Conservation (phyloP, 2,797 vertebrate species). For the Characodon lateralis region DNA sequence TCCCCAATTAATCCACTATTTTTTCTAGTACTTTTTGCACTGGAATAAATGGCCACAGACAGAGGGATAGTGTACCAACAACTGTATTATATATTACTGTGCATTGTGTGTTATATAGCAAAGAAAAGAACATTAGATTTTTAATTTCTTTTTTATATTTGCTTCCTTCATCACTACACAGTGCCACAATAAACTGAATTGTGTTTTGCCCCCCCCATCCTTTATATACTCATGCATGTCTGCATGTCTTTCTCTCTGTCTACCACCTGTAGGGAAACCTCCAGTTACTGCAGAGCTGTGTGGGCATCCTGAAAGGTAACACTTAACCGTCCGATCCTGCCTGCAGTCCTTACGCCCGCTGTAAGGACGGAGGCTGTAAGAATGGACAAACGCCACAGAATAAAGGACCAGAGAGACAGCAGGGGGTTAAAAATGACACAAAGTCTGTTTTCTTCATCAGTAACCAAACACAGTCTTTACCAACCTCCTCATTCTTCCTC, state of each 20-base stretch:
- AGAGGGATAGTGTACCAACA: too few species aligned
- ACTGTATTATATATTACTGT: too few species aligned
- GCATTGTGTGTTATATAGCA: too few species aligned
- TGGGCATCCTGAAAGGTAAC: conserved; percentile 93
- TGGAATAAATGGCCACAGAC: too few species aligned
- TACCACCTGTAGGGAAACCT: conserved; percentile 88
- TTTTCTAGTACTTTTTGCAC: too few species aligned
- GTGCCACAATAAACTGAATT: neutral
- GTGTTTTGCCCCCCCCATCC: neutral
- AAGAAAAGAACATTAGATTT: too few species aligned
- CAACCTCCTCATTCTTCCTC: conserved; percentile 22
- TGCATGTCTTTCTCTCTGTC: neutral
- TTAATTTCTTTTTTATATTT: neutral
- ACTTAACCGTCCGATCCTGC: conserved; percentile 84
- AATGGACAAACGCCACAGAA: conserved; percentile 34
- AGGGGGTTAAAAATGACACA: conserved; percentile 66
- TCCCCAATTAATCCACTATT: too few species aligned
- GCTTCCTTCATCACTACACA: neutral
- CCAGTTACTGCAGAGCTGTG: conserved; percentile 95
- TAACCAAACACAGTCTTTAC: conserved; percentile 65
- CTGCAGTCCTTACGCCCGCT: conserved; percentile 58
- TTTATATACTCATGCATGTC: neutral
- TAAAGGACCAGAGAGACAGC: conserved; percentile 37
- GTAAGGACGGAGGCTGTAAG: conserved; percentile 9
- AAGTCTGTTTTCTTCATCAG: conserved; percentile 76